Percentiles rank a stretch among this genome's conserved stretches.
These are phyloP conservation scores for Buathra laborator DNA, from an alignment of 2,888 invertebrate species.

Conservation along the genomic window DNA sequence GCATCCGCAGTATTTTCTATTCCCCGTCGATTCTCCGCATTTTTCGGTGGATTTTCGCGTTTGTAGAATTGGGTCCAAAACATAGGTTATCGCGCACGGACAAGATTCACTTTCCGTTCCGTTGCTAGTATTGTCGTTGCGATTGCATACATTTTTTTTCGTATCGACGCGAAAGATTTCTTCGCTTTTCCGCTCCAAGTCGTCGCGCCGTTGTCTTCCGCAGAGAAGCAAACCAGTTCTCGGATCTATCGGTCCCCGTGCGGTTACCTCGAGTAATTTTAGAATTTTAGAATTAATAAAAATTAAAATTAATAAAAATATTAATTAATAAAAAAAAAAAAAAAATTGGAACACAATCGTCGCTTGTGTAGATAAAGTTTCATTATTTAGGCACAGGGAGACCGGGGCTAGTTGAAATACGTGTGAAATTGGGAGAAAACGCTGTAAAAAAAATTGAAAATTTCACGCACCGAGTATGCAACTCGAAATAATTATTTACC, in stretches of 20 bases:
- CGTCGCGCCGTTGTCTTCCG: conserved; percentile 14
- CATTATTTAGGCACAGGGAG: no score
- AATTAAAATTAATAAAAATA: no score
- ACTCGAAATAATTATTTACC: no score
- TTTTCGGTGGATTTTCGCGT: neutral
- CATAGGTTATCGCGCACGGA: conserved; percentile 53
- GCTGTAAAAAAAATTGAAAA: no score
- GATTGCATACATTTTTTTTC: conserved; percentile 18
- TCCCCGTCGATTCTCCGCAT: neutral
- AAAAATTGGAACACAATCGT: no score
- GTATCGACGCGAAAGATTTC: neutral
- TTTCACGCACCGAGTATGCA: no score
- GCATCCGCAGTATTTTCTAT: conserved; percentile 46
- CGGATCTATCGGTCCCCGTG: conserved; percentile 48
- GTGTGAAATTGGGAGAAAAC: no score
- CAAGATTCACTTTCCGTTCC: conserved; percentile 53
- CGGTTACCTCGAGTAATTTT: conserved; percentile 40
- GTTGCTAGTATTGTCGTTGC: neutral
- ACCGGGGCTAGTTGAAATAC: no score
- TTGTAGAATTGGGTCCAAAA: conserved; percentile 53
- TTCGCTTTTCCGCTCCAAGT: conserved; percentile 27
- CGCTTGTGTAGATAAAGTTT: no score
- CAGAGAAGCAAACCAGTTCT: conserved; percentile 27
- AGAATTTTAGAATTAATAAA: no score
- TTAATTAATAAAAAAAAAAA: no score